Conservation (phyloP, 2,113 vertebrate species). For the Equus quagga region DNA sequence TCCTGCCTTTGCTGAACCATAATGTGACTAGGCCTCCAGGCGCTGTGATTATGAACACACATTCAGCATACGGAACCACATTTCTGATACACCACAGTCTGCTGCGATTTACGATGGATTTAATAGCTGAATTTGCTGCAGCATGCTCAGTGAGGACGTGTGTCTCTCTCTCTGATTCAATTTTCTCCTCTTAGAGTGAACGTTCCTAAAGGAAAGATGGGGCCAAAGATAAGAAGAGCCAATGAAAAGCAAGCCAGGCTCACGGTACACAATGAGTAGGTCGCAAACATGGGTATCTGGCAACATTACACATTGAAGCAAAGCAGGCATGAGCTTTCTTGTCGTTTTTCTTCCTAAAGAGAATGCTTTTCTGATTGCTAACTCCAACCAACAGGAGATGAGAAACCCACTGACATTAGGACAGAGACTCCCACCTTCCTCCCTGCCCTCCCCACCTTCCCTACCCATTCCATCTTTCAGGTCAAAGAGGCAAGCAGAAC, state of each 20-base stretch:
- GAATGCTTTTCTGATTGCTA: not conserved
- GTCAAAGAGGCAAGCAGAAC: not conserved
- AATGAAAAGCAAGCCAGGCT: not conserved
- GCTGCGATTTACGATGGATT: not conserved
- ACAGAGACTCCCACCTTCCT: not conserved
- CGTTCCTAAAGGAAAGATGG: not conserved
- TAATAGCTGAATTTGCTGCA: not conserved
- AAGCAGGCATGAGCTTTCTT: not conserved
- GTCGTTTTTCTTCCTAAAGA: not conserved
- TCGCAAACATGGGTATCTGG: not conserved
- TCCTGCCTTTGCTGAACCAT: conserved; percentile 60
- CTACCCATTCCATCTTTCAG: not conserved
- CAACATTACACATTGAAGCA: not conserved
- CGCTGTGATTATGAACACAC: conserved; percentile 11
- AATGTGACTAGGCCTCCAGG: not conserved
- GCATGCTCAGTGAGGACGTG: not conserved
- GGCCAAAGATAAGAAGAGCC: not conserved
- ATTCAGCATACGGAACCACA: not conserved
- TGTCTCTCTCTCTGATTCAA: not conserved
- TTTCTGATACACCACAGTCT: not conserved
- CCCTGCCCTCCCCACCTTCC: too few relatives aligned
- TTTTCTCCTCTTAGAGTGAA: not conserved
- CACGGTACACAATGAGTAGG: not conserved
- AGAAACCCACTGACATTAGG: not conserved
- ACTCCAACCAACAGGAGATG: not conserved